phyloP scores from a whole-genome alignment of 2,797 vertebrate genomes.

The Pantherophis vulpinus region DNA sequence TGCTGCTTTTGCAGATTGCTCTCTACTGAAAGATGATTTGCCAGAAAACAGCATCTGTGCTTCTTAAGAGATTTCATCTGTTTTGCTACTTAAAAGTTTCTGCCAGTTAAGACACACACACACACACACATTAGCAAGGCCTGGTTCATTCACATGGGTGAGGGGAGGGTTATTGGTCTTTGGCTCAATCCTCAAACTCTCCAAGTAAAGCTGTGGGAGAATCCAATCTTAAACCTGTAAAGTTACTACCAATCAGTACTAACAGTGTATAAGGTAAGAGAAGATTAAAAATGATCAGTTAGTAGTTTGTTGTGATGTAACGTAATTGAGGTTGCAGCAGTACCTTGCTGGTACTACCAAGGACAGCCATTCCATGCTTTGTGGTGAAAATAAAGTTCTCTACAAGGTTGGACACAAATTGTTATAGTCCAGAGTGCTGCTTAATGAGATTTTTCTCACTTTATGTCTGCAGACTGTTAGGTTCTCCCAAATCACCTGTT shows the following conservation, averaged over 20 bases:
- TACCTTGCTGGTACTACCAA: neutral
- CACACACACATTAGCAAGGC: neutral
- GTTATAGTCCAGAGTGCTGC: neutral
- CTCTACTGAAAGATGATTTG: neutral
- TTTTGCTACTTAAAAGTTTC: neutral
- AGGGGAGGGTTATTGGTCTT: neutral
- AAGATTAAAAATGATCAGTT: neutral
- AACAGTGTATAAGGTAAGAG: neutral
- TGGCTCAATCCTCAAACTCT: neutral
- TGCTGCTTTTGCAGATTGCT: neutral
- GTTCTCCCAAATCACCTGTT: neutral
- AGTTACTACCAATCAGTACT: neutral
- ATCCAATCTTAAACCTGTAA: neutral
- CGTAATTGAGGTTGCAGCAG: neutral
- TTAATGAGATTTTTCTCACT: neutral
- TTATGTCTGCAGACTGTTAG: neutral
- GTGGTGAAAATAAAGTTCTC: neutral
- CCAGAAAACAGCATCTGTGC: slow-evolving; percentile 21
- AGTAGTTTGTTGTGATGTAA: neutral
- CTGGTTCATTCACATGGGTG: neutral
- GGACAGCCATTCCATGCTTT: neutral
- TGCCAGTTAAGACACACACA: neutral
- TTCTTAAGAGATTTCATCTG: slow-evolving; percentile 15
- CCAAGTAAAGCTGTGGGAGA: neutral
- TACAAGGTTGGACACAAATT: neutral